phyloP scores from a whole-genome alignment of 1,140 invertebrate genomes.

The Nephila pilipes region DNA sequence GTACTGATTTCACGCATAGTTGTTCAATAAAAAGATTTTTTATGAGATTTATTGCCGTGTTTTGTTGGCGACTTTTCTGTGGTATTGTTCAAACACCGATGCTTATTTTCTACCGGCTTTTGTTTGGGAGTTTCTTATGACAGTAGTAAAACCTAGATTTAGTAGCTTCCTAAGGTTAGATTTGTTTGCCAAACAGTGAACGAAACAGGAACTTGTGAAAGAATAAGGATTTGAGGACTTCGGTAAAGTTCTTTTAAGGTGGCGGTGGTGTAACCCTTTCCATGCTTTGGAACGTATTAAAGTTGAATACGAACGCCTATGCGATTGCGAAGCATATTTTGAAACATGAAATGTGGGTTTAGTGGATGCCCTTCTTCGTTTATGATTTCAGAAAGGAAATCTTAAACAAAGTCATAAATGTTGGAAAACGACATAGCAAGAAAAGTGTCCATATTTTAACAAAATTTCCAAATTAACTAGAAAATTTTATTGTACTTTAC shows the following conservation, averaged over 20 bases:
- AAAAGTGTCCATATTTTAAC: no score
- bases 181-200: neutral
- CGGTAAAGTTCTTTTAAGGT: neutral
- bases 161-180: neutral
- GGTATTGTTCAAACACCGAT: slow-evolving; percentile 59
- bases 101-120: slow-evolving; percentile 9
- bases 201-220: slow-evolving; percentile 4
- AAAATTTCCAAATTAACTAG: no score
- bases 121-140: slow-evolving; percentile 28
- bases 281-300: neutral
- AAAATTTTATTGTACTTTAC: no score
- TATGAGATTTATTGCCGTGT: slow-evolving; percentile 44
- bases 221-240: neutral
- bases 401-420: no score
- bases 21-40: slow-evolving; percentile 53
- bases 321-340: neutral
- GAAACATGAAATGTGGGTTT: neutral
- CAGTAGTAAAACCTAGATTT: slow-evolving; percentile 58
- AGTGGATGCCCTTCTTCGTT: neutral
- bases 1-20: slow-evolving; percentile 44
- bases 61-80: slow-evolving; percentile 45
- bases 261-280: neutral
- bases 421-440: no score
- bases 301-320: neutral
- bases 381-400: no score